Conservation (phyloP, 2,888 invertebrate species). For the Tethea ocularis region DNA sequence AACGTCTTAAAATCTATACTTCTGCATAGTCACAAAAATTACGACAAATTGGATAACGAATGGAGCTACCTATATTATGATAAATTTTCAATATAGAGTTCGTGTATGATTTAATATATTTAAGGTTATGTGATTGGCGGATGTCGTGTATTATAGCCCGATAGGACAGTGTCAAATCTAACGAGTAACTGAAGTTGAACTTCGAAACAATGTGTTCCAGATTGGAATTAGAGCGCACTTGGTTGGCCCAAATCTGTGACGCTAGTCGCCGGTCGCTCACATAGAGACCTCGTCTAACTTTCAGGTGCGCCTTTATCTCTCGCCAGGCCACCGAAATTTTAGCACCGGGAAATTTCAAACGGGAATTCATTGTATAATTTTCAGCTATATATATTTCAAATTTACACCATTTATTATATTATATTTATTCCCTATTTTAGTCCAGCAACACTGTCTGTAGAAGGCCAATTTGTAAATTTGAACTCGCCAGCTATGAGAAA, state of each 20-base stretch:
- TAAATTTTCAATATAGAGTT: too few species aligned
- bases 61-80: too few species aligned
- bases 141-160: background rate
- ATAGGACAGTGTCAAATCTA: background rate
- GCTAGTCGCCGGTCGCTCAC: background rate
- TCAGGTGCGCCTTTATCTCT: slow-evolving; percentile 50
- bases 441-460: slow-evolving; percentile 19
- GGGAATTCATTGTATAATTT: slow-evolving; percentile 66
- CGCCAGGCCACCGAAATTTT: slow-evolving; percentile 48
- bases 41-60: too few species aligned
- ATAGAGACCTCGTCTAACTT: slow-evolving; percentile 20
- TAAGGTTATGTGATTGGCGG: background rate
- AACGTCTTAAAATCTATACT: background rate
- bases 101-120: background rate
- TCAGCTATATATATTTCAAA: slow-evolving; percentile 60
- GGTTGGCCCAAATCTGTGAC: background rate
- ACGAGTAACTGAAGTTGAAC: background rate
- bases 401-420: too few species aligned
- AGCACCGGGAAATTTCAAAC: slow-evolving; percentile 51
- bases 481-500: slow-evolving; percentile 43
- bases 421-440: too few species aligned
- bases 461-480: slow-evolving; percentile 56
- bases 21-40: background rate
- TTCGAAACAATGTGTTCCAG: background rate
- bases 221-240: slow-evolving; percentile 2